phyloP scores from a whole-genome alignment of 2,888 invertebrate species.

The Sthenelais limicola region DNA sequence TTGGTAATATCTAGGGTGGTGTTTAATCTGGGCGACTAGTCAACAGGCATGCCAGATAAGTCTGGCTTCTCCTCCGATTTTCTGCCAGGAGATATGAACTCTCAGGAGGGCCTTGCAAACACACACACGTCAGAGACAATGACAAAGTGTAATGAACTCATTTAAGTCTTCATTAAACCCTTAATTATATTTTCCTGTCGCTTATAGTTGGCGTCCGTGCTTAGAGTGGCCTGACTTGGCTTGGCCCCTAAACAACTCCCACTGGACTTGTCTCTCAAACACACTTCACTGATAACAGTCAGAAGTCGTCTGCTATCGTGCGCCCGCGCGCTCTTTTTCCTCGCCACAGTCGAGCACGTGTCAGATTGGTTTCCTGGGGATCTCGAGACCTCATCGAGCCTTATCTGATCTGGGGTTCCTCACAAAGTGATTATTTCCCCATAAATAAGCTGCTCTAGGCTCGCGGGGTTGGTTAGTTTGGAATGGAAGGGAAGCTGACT shows the following conservation, averaged over 20 bases:
- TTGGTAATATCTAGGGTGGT: not conserved
- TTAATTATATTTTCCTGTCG: constrained; percentile 29
- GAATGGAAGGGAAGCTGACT: too few relatives aligned
- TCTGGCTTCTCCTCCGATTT: not conserved
- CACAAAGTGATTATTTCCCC: constrained; percentile 30
- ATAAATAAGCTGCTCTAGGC: constrained; percentile 11
- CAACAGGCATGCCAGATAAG: not conserved
- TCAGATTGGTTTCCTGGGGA: too few relatives aligned
- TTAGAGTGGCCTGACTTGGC: too few relatives aligned
- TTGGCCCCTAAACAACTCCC: too few relatives aligned
- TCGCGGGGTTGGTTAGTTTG: too few relatives aligned
- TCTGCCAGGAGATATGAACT: constrained; percentile 8
- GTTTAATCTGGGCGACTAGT: not conserved
- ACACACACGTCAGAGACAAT: constrained; percentile 26
- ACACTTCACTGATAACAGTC: too few relatives aligned
- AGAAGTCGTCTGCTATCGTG: too few relatives aligned
- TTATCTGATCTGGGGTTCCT: not conserved
- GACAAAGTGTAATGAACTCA: constrained; percentile 32
- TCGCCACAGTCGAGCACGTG: too few relatives aligned
- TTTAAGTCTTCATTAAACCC: constrained; percentile 35
- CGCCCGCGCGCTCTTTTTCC: too few relatives aligned
- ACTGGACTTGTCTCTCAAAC: too few relatives aligned
- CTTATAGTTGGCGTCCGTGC: constrained; percentile 6
- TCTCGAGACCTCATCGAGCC: too few relatives aligned
- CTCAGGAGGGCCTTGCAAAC: not conserved